Evolutionary conservation across 2,113 vertebrate genomes (phyloP).

Genomic region (Perca schrenkii): DNA sequence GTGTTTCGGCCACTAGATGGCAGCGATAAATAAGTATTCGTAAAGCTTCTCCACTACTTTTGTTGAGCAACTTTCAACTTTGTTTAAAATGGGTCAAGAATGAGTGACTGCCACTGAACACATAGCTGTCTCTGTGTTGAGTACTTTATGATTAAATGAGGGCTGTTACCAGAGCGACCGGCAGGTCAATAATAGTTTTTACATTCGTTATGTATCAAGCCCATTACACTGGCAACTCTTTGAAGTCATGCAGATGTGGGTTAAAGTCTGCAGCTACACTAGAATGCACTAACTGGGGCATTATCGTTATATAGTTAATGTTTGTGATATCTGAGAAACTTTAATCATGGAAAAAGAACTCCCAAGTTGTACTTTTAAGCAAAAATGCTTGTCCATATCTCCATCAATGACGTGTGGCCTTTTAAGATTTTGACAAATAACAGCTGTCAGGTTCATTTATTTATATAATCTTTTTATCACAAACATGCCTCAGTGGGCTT

Average conservation of each 20-base stretch:
- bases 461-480: slow-evolving; percentile 46
- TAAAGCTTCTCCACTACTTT: neutral
- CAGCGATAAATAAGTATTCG: slow-evolving; percentile 61
- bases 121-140: slow-evolving; percentile 15
- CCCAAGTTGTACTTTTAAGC: slow-evolving; percentile 41
- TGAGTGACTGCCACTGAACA: slow-evolving; percentile 17
- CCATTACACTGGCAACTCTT: slow-evolving; percentile 38
- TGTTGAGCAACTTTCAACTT: slow-evolving; percentile 6
- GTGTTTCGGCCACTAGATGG: slow-evolving; percentile 77
- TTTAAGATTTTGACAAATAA: slow-evolving; percentile 43
- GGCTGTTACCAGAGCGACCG: slow-evolving; percentile 26
- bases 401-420: slow-evolving; percentile 33
- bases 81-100: slow-evolving; percentile 32
- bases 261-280: slow-evolving; percentile 23
- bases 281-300: slow-evolving; percentile 25
- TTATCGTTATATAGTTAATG: slow-evolving; percentile 39
- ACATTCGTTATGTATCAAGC: slow-evolving; percentile 32
- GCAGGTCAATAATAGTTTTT: slow-evolving; percentile 35
- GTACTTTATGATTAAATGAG: slow-evolving; percentile 17
- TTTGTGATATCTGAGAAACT: slow-evolving; percentile 29
- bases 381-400: slow-evolving; percentile 7
- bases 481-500: slow-evolving; percentile 31
- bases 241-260: slow-evolving; percentile 49
- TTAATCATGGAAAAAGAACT: slow-evolving; percentile 48
- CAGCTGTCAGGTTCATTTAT: slow-evolving; percentile 45